Conservation (phyloP, 30 jellyfish, hydroid and myxozoan genomes). For the Chironex yamaguchii region DNA sequence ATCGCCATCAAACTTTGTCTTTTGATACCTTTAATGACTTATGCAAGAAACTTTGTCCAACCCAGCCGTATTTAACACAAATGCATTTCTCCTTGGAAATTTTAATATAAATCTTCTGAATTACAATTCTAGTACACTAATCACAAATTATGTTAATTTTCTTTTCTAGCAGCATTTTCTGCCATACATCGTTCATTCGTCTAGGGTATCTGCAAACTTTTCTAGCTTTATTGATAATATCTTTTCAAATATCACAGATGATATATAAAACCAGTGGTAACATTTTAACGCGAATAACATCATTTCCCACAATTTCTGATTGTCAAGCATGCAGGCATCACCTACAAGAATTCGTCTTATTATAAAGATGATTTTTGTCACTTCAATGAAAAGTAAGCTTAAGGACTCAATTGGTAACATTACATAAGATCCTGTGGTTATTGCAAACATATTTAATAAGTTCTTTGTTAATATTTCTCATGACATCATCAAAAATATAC, state of each 20-base stretch:
- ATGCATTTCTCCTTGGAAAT: conserved; percentile 29
- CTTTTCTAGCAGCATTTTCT: conserved; percentile 5
- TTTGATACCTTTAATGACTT: conserved; percentile 20
- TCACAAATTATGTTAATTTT: conserved; percentile 17
- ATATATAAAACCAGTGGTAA: not conserved
- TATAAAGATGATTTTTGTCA: not conserved
- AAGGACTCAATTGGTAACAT: conserved; percentile 54
- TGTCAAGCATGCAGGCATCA: conserved; percentile 9
- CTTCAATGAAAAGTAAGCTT: conserved; percentile 45
- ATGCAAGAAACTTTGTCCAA: conserved; percentile 34
- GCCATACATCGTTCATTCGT: not conserved
- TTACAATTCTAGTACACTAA: conserved; percentile 1
- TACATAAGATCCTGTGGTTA: conserved; percentile 54
- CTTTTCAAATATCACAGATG: not conserved
- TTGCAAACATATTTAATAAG: conserved; percentile 72
- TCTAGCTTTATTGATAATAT: conserved; percentile 18
- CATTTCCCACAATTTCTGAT: conserved; percentile 42
- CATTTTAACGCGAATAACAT: conserved; percentile 4
- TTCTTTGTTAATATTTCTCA: conserved; percentile 60
- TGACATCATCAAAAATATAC: conserved; percentile 52
- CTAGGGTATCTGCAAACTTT: conserved; percentile 1
- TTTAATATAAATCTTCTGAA: conserved; percentile 22
- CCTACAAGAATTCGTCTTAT: not conserved
- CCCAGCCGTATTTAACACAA: not conserved
- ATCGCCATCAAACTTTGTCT: conserved; percentile 32